Base-by-base conservation (phyloP, 2,888 invertebrate species). In the Flabesymbios commensalis region DNA sequence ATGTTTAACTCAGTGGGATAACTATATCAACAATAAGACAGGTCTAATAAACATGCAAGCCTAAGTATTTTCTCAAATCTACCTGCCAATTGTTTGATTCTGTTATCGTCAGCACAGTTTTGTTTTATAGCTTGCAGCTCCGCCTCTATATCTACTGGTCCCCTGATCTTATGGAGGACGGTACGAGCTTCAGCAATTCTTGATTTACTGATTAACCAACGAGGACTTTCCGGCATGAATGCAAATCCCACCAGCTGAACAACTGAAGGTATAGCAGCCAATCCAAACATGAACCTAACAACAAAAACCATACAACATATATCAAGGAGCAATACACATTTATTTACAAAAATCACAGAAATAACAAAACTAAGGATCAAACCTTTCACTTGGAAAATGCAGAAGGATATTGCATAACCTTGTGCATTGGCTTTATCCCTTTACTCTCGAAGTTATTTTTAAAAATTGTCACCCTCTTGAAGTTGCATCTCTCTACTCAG, bases 201-300 rank as follows among this genome's bases (percentile, higher is more conserved):
- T 17, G 59, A 75, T 55, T 76, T 74, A n/a, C 75, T 77, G 32
- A 84, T 74, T 52, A 86, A 73, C 85, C 84, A 86, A 4, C 87
- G 74, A 2, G 87, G 86, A 61, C 84, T 85, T 71, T 87, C 86
- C 1, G 87, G 86, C 76, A 87, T 78, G 69, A 85, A 85, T 19
- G 85, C 63, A 72, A 87, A 86, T 0, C 86, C 86, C 49, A 86
- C 68, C 48, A 86, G 83, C 75, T 87, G 86, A 32, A 86, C 72
- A 3, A 82, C 58, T 0, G 86, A 79, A 0, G 86, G 86, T 2
- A 87, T 71, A 2, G 81, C 85, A 4, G 85, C 86, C 14, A 86
- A 71, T 0, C 85, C 86, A 41, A 86, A 76, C 86, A 87, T 87
- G 64, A 83, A 83, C 85, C 70, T 70, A 54, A 2, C 24, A 19